These are phyloP conservation scores for Kryptolebias ocellatus DNA, from an alignment of 2,797 vertebrate species.

Conservation along the genomic window DNA sequence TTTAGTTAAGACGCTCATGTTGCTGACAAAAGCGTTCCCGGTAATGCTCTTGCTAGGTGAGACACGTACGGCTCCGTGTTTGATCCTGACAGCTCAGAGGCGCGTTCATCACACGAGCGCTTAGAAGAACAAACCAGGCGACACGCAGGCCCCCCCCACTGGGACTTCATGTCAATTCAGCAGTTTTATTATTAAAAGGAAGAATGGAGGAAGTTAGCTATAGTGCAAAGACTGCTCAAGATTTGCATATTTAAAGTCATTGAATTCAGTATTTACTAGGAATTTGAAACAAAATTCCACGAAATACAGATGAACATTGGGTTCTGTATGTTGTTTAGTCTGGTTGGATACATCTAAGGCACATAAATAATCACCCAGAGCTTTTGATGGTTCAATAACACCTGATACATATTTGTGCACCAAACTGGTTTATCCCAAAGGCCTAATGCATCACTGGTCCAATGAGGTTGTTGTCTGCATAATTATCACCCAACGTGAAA, in stretches of 20 bases:
- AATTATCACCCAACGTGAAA: too few relatives aligned
- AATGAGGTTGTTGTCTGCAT: too few relatives aligned
- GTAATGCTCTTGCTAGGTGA: slow-evolving; percentile 20
- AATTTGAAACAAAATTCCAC: neutral
- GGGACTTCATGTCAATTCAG: slow-evolving; percentile 34
- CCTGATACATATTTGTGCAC: too few relatives aligned
- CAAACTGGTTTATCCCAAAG: too few relatives aligned
- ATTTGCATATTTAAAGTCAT: neutral
- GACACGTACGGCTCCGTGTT: slow-evolving; percentile 30
- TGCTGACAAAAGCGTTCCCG: slow-evolving; percentile 69
- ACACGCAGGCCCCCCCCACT: slow-evolving; percentile 19
- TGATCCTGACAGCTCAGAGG: slow-evolving; percentile 57
- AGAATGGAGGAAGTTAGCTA: slow-evolving; percentile 13
- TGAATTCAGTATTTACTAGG: neutral
- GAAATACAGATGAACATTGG: neutral
- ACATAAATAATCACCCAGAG: too few relatives aligned
- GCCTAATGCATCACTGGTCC: too few relatives aligned
- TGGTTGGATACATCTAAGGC: too few relatives aligned
- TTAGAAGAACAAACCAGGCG: slow-evolving; percentile 44
- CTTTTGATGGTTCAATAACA: too few relatives aligned
- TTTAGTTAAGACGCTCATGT: slow-evolving; percentile 56
- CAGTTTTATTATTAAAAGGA: slow-evolving; percentile 31
- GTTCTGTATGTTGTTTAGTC: too few relatives aligned
- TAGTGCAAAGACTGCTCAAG: neutral
- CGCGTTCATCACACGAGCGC: slow-evolving; percentile 44